Base-by-base conservation (phyloP, 2,888 invertebrate species). In the Pseudanteris insignis region DNA sequence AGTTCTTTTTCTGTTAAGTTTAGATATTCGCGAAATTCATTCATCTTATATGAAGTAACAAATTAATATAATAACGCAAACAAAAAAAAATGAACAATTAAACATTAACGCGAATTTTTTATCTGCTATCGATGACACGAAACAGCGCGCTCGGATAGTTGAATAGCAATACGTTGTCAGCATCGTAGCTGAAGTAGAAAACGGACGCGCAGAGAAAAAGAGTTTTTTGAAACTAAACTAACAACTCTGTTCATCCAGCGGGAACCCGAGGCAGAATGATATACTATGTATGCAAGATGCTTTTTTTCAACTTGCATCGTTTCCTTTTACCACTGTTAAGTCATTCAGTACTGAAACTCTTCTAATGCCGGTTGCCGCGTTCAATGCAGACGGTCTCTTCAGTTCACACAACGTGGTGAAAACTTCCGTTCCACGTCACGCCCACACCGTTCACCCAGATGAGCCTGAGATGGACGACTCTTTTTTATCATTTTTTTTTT, bases 371-470 rank as follows among this genome's bases (percentile, higher is more conserved):
- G 47, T 53, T 58, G 25, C 48, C 28, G 9, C 32, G 54, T 58
- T 54, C 48, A 51, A 46, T 53, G 48, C 41, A 34, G 57, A 47
- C 48, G 44, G 40, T 63, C 73, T 71, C 73, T 75, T 75, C 73
- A 74, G 57, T 55, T 64, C 53, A 66, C 53, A 59, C 47, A 57
- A 61, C 66, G 65, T 68, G 59, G 64, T 74, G 68, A 76, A 76
- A 75, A 74, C 74, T 76, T 74, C 67, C 74, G 66, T 68, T 65
- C 64, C 51, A 40, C 43, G 61, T 75, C 75, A 75, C 71, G 73
- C 71, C 53, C 25, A 71, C 65, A 67, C 66, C 65, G 67, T 62
- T 65, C 60, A 55, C 62, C 51, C 54, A 67, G 70, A 72, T 67
- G 70, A 71, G 64, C 69, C 70, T 70, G 60, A 64, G 46, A 43